A percentile compares a stretch with the other conserved stretches of the same genome.
These are phyloP conservation scores for Phyllostomus hastatus DNA, from an alignment of 2,113 vertebrate species.

Conservation along the genomic window DNA sequence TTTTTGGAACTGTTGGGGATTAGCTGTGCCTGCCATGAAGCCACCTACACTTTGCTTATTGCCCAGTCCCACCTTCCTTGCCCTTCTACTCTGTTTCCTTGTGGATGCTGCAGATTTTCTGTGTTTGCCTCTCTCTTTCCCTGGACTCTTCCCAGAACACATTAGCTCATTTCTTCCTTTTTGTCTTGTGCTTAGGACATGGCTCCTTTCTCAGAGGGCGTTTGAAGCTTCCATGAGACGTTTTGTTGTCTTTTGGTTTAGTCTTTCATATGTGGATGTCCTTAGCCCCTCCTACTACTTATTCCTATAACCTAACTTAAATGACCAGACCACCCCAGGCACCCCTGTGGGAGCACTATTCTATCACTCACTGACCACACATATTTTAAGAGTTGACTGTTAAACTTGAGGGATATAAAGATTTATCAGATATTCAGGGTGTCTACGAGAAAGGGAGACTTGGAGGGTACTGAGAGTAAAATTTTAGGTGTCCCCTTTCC, in stretches of 20 bases:
- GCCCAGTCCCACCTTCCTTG: neutral
- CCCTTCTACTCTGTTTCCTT: neutral
- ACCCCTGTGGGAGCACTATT: accelerated
- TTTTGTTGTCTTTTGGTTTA: neutral
- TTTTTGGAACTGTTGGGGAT: neutral
- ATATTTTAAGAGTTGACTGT: neutral
- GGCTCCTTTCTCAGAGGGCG: neutral
- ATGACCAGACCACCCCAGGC: neutral
- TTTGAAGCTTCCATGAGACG: neutral
- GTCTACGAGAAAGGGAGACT: neutral
- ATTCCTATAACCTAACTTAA: neutral
- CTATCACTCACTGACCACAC: accelerated
- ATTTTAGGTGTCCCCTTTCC: neutral
- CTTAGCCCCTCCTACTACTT: neutral
- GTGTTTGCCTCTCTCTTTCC: neutral
- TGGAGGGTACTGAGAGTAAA: neutral
- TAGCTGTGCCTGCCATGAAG: neutral
- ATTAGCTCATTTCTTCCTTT: neutral
- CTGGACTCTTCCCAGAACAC: neutral
- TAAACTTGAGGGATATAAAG: neutral
- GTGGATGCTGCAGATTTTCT: neutral
- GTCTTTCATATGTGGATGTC: neutral
- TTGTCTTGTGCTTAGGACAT: neutral
- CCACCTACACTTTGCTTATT: neutral
- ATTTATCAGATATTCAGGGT: neutral